Conservation (phyloP, 2,888 invertebrate genomes). For the Hemicrepidius hirtus region DNA sequence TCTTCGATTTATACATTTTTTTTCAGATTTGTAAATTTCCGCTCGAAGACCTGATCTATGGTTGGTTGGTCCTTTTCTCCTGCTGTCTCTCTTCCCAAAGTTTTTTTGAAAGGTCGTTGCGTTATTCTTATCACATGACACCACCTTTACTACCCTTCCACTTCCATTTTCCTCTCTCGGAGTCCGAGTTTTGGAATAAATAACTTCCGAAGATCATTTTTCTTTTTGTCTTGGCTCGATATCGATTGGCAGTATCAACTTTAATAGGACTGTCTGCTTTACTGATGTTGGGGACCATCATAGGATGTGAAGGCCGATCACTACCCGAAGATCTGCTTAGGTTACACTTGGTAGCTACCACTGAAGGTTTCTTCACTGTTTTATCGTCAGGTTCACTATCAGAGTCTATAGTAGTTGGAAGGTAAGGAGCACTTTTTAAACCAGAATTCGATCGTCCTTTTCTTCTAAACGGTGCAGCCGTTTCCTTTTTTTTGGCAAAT, state of each 20-base stretch:
- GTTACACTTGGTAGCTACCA: constrained; percentile 48
- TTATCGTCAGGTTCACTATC: constrained; percentile 68
- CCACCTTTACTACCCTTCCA: constrained; percentile 84
- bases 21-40: too few relatives aligned
- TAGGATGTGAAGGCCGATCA: constrained; percentile 49
- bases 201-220: constrained; percentile 79
- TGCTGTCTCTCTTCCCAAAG: too few relatives aligned
- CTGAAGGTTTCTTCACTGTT: constrained; percentile 58
- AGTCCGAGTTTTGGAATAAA: constrained; percentile 76
- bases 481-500: constrained; percentile 65
- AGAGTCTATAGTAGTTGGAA: constrained; percentile 69
- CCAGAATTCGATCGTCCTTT: constrained; percentile 71
- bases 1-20: too few relatives aligned
- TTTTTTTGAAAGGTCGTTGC: too few relatives aligned
- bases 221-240: constrained; percentile 80
- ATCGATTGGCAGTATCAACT: constrained; percentile 72
- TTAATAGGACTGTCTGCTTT: constrained; percentile 65
- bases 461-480: constrained; percentile 65
- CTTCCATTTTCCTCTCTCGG: constrained; percentile 80
- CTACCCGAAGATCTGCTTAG: constrained; percentile 58
- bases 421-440: constrained; percentile 61
- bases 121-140: too few relatives aligned
- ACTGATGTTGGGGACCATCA: constrained; percentile 9
- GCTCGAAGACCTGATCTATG: too few relatives aligned
- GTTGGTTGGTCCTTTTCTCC: too few relatives aligned